phyloP scores from a whole-genome alignment of 2,888 invertebrate genomes.

The Sthenelais limicola region DNA sequence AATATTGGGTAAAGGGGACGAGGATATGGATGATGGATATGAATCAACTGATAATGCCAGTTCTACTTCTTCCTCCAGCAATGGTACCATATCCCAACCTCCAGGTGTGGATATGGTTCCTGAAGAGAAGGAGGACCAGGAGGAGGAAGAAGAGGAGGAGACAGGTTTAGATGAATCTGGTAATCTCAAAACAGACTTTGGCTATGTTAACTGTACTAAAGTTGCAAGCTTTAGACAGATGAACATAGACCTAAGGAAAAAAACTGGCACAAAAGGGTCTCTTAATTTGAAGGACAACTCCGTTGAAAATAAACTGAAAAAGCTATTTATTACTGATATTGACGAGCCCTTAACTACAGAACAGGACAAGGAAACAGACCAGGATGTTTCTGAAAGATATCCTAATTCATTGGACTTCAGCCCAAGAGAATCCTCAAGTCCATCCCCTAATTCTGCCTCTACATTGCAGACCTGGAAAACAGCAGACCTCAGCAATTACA shows the following conservation, averaged over 20 bases:
- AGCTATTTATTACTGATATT: background rate
- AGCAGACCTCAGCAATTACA: too few relatives aligned
- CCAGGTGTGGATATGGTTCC: too few relatives aligned
- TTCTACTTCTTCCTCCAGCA: constrained; percentile 26
- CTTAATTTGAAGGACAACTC: background rate
- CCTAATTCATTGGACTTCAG: background rate
- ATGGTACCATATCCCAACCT: background rate
- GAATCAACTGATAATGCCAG: constrained; percentile 32
- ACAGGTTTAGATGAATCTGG: background rate
- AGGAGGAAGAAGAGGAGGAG: background rate
- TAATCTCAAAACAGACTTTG: constrained; percentile 11
- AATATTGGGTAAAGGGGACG: background rate
- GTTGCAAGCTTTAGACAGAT: constrained; percentile 11
- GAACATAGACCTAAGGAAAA: constrained; percentile 13
- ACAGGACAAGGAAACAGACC: too few relatives aligned
- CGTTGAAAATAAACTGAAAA: constrained; percentile 8
- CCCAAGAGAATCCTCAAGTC: constrained; percentile 17
- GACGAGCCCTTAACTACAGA: too few relatives aligned
- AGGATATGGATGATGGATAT: constrained; percentile 19
- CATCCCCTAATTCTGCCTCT: too few relatives aligned
- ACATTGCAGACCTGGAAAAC: too few relatives aligned
- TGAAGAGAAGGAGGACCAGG: background rate
- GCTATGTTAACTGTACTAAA: constrained; percentile 2
- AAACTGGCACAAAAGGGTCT: background rate
- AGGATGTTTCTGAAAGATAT: too few relatives aligned